Conservation (phyloP, 2,797 vertebrate genomes). For the Harpagifer antarcticus region DNA sequence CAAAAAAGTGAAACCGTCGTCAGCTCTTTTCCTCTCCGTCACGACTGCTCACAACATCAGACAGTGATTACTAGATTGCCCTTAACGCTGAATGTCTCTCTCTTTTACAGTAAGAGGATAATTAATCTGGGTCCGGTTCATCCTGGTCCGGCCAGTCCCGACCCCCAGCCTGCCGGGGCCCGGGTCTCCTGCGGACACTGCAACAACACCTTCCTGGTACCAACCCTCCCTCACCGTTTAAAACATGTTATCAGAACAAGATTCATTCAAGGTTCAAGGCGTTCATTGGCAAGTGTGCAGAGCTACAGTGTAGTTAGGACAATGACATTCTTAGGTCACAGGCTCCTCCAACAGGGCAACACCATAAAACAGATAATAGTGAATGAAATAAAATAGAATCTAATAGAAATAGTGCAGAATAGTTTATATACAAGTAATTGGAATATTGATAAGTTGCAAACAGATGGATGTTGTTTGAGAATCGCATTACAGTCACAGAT, state of each 20-base stretch:
- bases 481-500: too few species aligned
- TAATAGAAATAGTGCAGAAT: too few species aligned
- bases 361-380: too few species aligned
- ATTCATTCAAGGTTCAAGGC: too few species aligned
- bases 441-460: too few species aligned
- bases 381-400: too few species aligned
- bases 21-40: background rate
- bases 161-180: conserved; percentile 92
- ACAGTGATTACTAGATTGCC: conserved; percentile 7
- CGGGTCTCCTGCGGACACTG: conserved; percentile 95
- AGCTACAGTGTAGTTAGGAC: too few species aligned
- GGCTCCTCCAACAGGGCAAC: too few species aligned
- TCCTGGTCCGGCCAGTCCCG: conserved; percentile 91
- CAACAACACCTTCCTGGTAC: conserved; percentile 95
- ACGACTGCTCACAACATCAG: conserved; percentile 7
- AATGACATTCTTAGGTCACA: too few species aligned
- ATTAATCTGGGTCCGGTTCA: conserved; percentile 94
- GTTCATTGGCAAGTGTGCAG: too few species aligned
- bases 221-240: background rate
- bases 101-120: conserved; percentile 90
- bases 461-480: too few species aligned
- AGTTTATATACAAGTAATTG: too few species aligned
- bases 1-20: conserved; percentile 12
- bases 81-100: conserved; percentile 33
- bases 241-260: background rate